A percentile compares a stretch with the other conserved stretches of the same genome.
Evolutionary conservation across 1,140 invertebrate genomes (phyloP).

Genomic region (Periplaneta americana): DNA sequence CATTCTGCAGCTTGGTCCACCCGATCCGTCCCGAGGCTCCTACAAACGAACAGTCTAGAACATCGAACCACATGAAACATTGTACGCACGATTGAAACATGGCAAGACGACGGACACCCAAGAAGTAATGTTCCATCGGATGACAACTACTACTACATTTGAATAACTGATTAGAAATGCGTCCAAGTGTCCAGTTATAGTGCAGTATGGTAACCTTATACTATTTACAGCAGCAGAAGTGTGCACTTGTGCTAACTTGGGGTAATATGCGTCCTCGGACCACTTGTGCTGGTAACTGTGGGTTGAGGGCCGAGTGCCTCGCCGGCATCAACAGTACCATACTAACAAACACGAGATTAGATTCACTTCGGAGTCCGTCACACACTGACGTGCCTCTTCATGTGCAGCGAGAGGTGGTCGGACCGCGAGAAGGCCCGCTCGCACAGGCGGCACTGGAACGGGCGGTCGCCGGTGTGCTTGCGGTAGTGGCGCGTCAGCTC

Average conservation of each 20-base stretch:
- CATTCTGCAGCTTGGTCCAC: no score
- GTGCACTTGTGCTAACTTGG: neutral
- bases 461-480: conserved; percentile 52
- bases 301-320: neutral
- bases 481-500: conserved; percentile 57
- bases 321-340: neutral
- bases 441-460: conserved; percentile 51
- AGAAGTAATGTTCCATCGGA: neutral
- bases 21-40: no score
- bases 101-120: neutral
- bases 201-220: neutral
- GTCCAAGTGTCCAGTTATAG: neutral
- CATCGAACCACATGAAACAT: neutral
- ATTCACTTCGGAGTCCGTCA: conserved; percentile 12
- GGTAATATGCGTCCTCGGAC: neutral
- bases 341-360: neutral
- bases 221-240: neutral
- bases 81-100: neutral
- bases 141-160: no score
- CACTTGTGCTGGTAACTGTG: neutral
- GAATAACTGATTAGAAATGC: no score
- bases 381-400: conserved; percentile 49
- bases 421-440: conserved; percentile 55
- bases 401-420: conserved; percentile 59
- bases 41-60: no score